A percentile compares a stretch with the other conserved stretches of the same genome.
These are phyloP conservation scores for Oscheius onirici DNA, from an alignment of 2,888 invertebrate genomes.

Conservation along the genomic window DNA sequence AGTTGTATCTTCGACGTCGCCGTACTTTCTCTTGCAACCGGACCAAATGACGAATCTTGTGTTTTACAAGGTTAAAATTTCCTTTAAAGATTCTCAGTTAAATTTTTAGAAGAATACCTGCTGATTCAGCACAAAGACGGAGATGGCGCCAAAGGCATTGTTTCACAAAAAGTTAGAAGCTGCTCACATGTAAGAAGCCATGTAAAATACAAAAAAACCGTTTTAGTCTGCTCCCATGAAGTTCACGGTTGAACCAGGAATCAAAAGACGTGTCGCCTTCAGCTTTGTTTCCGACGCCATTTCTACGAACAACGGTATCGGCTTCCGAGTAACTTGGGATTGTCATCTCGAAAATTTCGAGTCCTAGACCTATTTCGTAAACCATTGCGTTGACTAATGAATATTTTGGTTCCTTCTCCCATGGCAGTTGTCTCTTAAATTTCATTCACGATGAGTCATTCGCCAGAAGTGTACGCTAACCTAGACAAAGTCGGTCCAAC, in stretches of 20 bases:
- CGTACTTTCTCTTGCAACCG: constrained; percentile 2
- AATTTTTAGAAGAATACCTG: constrained; percentile 45
- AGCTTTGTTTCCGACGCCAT: constrained; percentile 51
- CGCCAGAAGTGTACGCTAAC: not conserved
- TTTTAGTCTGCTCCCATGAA: constrained; percentile 6
- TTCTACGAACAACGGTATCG: constrained; percentile 57
- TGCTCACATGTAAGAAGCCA: constrained; percentile 33
- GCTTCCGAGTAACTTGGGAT: constrained; percentile 59
- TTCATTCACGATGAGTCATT: constrained; percentile 1
- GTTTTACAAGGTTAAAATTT: not conserved
- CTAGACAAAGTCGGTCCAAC: constrained; percentile 17
- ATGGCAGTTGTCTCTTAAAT: not conserved
- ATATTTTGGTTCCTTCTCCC: constrained; percentile 3
- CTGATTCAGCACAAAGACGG: constrained; percentile 34
- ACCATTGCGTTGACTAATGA: constrained; percentile 5
- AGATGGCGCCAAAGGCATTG: not conserved
- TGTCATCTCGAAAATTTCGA: constrained; percentile 39
- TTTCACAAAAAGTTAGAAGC: constrained; percentile 27
- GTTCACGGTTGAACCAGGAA: constrained; percentile 17
- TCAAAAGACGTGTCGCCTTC: constrained; percentile 36
- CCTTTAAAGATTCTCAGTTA: no score
- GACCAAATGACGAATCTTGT: not conserved
- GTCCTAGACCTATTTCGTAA: not conserved
- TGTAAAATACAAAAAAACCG: not conserved
- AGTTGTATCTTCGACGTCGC: constrained; percentile 16